Base-by-base conservation (phyloP, 1,140 invertebrate genomes). In the Temnothorax curvispinosus region DNA sequence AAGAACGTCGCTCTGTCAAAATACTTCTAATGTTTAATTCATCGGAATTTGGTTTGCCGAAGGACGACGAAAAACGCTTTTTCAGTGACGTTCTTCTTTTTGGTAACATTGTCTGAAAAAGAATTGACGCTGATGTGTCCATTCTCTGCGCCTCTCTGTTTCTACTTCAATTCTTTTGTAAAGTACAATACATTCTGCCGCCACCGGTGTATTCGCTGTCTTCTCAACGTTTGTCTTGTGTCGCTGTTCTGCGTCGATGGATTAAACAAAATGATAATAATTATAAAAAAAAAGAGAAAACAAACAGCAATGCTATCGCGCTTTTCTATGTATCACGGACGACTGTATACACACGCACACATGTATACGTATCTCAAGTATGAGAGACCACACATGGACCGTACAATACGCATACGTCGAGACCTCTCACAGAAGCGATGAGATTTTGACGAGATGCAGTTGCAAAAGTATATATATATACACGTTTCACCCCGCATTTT, bases 191-290 rank as follows among this genome's bases (percentile, higher is more conserved):
- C 75, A 77, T 58, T 77, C 75, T 84, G 65, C 58, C 74, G 62
- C 67, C 78, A 56, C 67, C 78, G 62, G 86, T 89, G 74, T 85
- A 54, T 71, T 77, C 87, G 50, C 65, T 80, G 69, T 87, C 52
- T 87, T 47, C 85, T 82, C 52, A 62, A 80, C 84, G n/a, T 87
- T 69, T 87, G 71, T 85, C 75, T 86, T 89, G 88, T 84, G 84
- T 75, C 81, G 84, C 44, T 91, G 76, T 86, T 91, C 65, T 72
- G 76, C 78, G 72, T 85, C 87, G 76, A 81, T 90, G 87, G 65
- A 58, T 86, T 85, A 76, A 84, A 90, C 69, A 15, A 84, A 54
- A 71, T 69, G 60, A 54, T 76, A 38, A 69, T n/a, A 18, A 64
- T 18, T 1, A n/a, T 3, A 27, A 27, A 1, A 50, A 27, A 50